Evolutionary conservation across 2,888 invertebrate species (phyloP), one percentile per base, ranked within the genome.

Genomic region (Perdita meconis): DNA sequence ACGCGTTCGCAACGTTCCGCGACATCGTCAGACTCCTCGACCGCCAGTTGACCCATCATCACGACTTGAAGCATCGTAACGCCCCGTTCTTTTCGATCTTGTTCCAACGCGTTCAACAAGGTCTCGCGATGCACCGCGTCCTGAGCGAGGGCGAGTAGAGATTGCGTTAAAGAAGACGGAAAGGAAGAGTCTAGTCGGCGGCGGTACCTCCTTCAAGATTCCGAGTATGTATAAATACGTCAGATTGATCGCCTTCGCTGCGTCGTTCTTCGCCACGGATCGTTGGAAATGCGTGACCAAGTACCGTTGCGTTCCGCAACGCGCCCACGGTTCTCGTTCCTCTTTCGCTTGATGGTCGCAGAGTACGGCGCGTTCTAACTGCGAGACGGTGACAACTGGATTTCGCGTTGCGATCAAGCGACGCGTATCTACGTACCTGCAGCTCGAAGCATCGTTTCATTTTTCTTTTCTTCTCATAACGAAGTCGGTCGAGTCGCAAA

Each of bases 51-150:
- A 0, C 95, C 95, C 93, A 95, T 94, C 85, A 94, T 93, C 0
- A 95, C 95, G 0, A 95, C 94, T 24, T 94, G 94, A 89, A 95
- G 93, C 83, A 96, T 93, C 76, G 95, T 94, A 85, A 94, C 94
- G 51, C 94, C 94, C 90, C 95, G 95, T 10, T 93, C 93, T 47
- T 93, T 91, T 73, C 94, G 94, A 87, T 96, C 95, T 30, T 93
- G 87, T 83, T 94, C 93, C 56, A 96, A 89, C 0, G 94, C 94
- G 42, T 93, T 93, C 65, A 95, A 88, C 2, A 95, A 94, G 0
- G 94, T 94, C 56, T 95, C 95, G 83, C 95, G 95, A 86, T 95
- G 95, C 6, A 94, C 93, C 0, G 95, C 93, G 86, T 96, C 96
- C 95, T 95, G 85, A 30, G 30, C 30, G 30, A 30, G 30, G 30